Base-by-base conservation (phyloP, 2,113 vertebrate genomes). In the Zosterops borbonicus region DNA sequence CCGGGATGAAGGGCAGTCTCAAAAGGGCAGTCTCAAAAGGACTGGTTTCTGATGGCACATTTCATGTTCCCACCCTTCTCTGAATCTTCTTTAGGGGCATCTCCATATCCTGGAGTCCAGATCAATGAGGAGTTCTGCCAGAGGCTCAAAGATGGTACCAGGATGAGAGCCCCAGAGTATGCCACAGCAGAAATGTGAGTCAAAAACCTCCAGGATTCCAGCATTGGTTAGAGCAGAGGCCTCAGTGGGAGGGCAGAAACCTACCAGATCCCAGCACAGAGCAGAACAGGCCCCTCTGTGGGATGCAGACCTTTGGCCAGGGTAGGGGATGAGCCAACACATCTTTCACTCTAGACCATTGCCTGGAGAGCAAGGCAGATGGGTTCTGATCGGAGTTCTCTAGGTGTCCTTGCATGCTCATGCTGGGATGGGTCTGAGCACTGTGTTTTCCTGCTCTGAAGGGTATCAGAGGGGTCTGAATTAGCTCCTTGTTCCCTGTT, bases 91-190 rank as follows among this genome's bases (percentile, higher is more conserved):
- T 74, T 97, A 99, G 99, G 99, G 69, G 99, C 99, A 3, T 99
- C 99, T 77, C 99, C 99, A 0, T 99, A 99, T 93, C 99, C 99
- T 2, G 99, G 99, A 63, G 98, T 99, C 47, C 99, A 99, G 97
- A 99, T 99, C 92, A 99, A 99, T 1, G 99, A 99, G 92, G 99
- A 99, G 24, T 99, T 99, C 95, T 99, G 99, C 96, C 99, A 99
- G 94, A 97, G 98, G 29, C 97, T 99, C 85, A 99, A 99, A 96
- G 99, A 99, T 0, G 99, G 99, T 68, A 99, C 99, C 69, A 98
- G 99, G 80, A 99, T 99, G 99, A 98, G 99, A 94, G 96, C 99
- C 20, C 99, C 99, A 14, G 99, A 99, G 89, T 99, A 99, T 0
- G 99, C 99, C 65, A 99, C 99, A 41, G 98, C 99, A 59, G 98